Percentiles rank a stretch among this genome's conserved stretches.
Evolutionary conservation across 2,888 invertebrate species (phyloP).

Genomic region (Acrocyrtus sp.): DNA sequence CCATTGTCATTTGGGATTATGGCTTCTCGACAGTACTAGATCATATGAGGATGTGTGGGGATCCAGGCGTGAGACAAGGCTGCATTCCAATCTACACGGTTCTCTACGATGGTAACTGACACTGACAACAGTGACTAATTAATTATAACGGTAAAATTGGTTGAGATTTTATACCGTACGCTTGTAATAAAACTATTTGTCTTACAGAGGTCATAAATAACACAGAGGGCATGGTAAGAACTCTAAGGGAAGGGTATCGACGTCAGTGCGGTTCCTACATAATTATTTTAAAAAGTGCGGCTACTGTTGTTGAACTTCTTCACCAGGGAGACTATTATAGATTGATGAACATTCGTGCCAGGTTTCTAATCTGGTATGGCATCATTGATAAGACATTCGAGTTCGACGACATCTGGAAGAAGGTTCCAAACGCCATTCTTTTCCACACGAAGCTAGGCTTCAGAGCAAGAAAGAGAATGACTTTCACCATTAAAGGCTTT

Average conservation of each 20-base stretch:
- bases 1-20: conserved; percentile 56
- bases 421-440: conserved; percentile 60
- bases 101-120: conserved; percentile 34
- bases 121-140: background rate
- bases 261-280: conserved; percentile 60
- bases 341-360: conserved; percentile 59
- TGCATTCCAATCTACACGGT: conserved; percentile 40
- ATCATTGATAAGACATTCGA: conserved; percentile 51
- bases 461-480: conserved; percentile 43
- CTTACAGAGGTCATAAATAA: conserved; percentile 41
- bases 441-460: conserved; percentile 56
- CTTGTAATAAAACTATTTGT: background rate
- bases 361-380: conserved; percentile 62
- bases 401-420: conserved; percentile 60
- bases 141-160: background rate
- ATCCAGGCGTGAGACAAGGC: background rate
- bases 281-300: conserved; percentile 43
- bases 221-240: conserved; percentile 21
- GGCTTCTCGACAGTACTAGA: conserved; percentile 45
- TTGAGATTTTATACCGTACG: background rate
- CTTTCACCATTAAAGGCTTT: conserved; percentile 56
- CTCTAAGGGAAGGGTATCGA: conserved; percentile 54
- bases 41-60: conserved; percentile 44
- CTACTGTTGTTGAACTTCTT: conserved; percentile 45
- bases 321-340: conserved; percentile 58